Evolutionary conservation across 2,888 invertebrate species (phyloP), one percentile per base, ranked within the genome.

Genomic region (Lithophane semibrunnea): DNA sequence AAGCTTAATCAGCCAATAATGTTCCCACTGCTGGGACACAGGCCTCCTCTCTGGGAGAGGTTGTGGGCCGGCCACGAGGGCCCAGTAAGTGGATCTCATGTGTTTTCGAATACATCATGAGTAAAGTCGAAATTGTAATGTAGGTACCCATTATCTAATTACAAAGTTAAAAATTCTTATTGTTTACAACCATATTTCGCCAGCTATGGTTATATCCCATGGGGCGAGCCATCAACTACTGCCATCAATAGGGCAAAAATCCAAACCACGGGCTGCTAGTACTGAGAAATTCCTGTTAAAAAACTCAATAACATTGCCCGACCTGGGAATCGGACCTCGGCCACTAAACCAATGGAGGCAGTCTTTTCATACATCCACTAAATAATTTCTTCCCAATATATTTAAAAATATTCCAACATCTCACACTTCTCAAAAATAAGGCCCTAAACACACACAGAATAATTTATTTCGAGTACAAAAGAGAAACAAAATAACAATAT

Each of bases 401-500:
- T 56, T 47, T 7, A 80, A 49, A 68, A 24, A 60, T 44, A 73
- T 60, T 63, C 21, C 64, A 81, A 44, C 12, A 60, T 37, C 54
- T 24, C 24, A 67, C 42, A 13, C 21, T 69, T 49, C 60, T 1
- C 1, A 29, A 65, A 86, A 73, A 75, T 67, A 71, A 64, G 58
- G 29, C 16, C 74, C 78, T 79, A 84, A 86, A 79, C 77, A 86
- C 75, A 78, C 78, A 82, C 74, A 78, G 81, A 87, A 87, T 82
- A 80, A 86, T 83, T 77, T 76, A 86, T 83, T 76, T 76, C 63
- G 24, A 71, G 72, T 73, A 83, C 85, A 88, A 88, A 86, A 82
- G 75, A 73, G 79, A 84, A 88, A 85, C 77, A 78, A 86, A 86
- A 88, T 86, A 89, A 88, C 87, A 86, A 87, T 84, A 86, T 88